Base-by-base conservation (phyloP, 2,888 invertebrate species). In the Idaea straminata region DNA sequence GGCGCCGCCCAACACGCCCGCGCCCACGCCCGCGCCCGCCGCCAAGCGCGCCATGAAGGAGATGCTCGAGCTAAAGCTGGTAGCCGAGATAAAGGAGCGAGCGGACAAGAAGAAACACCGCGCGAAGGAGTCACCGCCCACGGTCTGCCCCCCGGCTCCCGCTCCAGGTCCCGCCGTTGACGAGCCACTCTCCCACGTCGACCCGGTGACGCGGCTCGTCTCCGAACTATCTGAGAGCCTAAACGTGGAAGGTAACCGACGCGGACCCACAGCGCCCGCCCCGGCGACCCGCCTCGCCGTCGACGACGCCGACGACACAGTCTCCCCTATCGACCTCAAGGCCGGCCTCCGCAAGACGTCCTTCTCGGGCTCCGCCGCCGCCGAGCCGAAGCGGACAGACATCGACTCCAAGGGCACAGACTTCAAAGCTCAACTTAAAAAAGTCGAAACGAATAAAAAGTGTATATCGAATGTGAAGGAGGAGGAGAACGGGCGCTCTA, bases 151-250 rank as follows among this genome's bases (percentile, higher is more conserved):
- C 77, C 47, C 62, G 83, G 15, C 74, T 77, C 77, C 81, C 78
- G 38, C 76, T 82, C 15, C 83, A 92, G 62, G 91, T 91, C 89
- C 93, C 94, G 71, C 61, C 63, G 36, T 36, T 7, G 36, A 36
- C 4, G 36, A 36, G 10, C 6, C 36, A 4, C 36, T 10, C 36
- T 5, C 36, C 10, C 36, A 36, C 36, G 69, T 66, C 15, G 97
- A 97, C 85, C 97, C 97, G 0, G 97, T 96, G 13, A 94, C 96
- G 63, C 95, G 97, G 79, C 92, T 98, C 72, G 96, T 97, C 10
- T 96, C 96, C 15, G 98, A 98, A 87, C 93, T 98, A 64, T 97
- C 97, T 62, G 97, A 97, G 85, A 96, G 96, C 78, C 94, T 97
- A 78, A 96, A 96, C 84, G 91, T 96, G 78, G 95, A 95, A 71